Conservation (phyloP, 2,797 vertebrate genomes). For the Loris lydekkerianus region DNA sequence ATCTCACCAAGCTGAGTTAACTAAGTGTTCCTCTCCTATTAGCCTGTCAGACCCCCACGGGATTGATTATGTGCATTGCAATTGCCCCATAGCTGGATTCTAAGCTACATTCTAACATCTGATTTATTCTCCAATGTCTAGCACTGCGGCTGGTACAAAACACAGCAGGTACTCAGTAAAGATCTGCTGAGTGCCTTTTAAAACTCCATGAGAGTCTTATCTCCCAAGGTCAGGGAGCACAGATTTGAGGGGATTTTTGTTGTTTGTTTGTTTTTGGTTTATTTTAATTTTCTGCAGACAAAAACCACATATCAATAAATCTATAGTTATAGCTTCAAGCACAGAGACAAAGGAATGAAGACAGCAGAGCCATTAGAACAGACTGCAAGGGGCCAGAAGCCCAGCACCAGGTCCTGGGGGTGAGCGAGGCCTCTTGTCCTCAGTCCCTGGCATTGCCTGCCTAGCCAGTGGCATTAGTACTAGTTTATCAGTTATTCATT, state of each 20-base stretch:
- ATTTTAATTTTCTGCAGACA: slow-evolving; percentile 1
- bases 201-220: not conserved
- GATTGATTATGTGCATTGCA: not conserved
- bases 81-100: not conserved
- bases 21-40: not conserved
- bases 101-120: not conserved
- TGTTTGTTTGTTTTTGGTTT: not conserved
- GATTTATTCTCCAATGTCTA: not conserved
- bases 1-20: not conserved
- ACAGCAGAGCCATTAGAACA: not conserved
- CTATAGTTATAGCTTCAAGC: not conserved
- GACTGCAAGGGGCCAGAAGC: not conserved
- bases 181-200: not conserved
- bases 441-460: not conserved
- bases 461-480: not conserved
- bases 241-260: not conserved
- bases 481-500: not conserved
- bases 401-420: not conserved
- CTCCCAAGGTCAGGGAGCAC: not conserved
- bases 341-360: not conserved
- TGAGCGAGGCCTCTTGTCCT: not conserved
- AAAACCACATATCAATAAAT: not conserved
- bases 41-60: not conserved
- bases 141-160: not conserved
- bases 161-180: not conserved